Percentiles rank a stretch among this genome's conserved stretches.
These are phyloP conservation scores for Zaprionus inermis DNA, from an alignment of 1,140 invertebrate genomes.

Conservation along the genomic window DNA sequence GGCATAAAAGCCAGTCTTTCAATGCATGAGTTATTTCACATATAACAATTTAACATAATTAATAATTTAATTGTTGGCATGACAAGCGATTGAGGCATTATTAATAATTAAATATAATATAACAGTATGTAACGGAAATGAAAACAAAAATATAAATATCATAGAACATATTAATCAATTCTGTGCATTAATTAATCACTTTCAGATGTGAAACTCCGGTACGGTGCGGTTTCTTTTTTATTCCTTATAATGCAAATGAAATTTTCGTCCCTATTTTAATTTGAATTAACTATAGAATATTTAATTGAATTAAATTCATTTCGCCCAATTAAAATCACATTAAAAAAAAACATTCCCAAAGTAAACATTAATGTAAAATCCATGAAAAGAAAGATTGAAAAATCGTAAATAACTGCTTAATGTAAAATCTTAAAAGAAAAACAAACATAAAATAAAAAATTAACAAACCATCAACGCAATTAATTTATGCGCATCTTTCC, in stretches of 20 bases:
- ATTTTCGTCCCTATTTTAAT: background rate
- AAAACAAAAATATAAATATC: background rate
- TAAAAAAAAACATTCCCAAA: constrained; percentile 6
- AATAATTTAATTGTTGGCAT: background rate
- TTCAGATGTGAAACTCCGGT: background rate
- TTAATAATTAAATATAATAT: background rate
- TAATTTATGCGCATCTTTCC: constrained; percentile 41
- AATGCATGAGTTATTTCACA: too few relatives aligned
- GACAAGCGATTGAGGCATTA: background rate
- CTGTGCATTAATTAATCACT: background rate
- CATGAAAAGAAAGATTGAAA: constrained; percentile 2
- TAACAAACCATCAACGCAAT: constrained; percentile 33
- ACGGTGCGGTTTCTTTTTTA: background rate
- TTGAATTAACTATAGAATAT: constrained; percentile 15
- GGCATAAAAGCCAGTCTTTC: background rate
- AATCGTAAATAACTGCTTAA: constrained; percentile 23
- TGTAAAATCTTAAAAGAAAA: constrained; percentile 1
- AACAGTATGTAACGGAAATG: background rate
- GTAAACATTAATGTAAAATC: constrained; percentile 18
- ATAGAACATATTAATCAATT: constrained; percentile 1
- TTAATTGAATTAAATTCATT: constrained; percentile 16
- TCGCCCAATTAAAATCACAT: constrained; percentile 9
- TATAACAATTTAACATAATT: background rate
- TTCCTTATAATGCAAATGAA: background rate
- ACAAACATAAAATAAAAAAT: constrained; percentile 13